These are phyloP conservation scores for Xylocampa areola DNA, from an alignment of 2,888 invertebrate species.

Conservation along the genomic window DNA sequence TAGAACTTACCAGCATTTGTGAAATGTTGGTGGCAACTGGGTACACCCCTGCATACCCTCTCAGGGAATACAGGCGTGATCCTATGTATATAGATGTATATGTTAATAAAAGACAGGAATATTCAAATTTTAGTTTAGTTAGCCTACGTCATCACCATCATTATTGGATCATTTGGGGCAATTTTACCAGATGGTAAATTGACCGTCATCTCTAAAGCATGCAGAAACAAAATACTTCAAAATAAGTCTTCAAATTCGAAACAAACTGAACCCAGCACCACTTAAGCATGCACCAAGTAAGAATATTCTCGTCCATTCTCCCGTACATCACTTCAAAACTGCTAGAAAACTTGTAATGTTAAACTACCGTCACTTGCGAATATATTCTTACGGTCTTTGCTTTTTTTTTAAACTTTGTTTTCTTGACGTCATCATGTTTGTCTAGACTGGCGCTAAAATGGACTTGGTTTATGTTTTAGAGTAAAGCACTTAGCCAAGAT, in stretches of 20 bases:
- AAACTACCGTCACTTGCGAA: slow-evolving; percentile 20
- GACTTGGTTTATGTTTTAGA: slow-evolving; percentile 25
- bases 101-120: too few relatives aligned
- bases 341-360: slow-evolving; percentile 12
- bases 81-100: too few relatives aligned
- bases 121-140: too few relatives aligned
- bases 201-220: not conserved
- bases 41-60: too few relatives aligned
- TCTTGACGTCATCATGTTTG: slow-evolving; percentile 40
- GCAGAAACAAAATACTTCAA: not conserved
- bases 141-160: too few relatives aligned
- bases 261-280: too few relatives aligned
- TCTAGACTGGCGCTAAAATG: slow-evolving; percentile 50
- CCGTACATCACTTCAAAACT: slow-evolving; percentile 1
- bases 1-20: too few relatives aligned
- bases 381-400: slow-evolving; percentile 34
- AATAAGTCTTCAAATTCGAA: not conserved
- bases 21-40: too few relatives aligned
- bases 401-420: slow-evolving; percentile 51
- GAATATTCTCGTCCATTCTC: slow-evolving; percentile 4
- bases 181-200: too few relatives aligned
- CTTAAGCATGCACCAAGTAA: slow-evolving; percentile 4
- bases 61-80: too few relatives aligned
- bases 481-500: slow-evolving; percentile 24
- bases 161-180: too few relatives aligned